These are phyloP conservation scores for Drosophila mauritiana DNA, from an alignment of 1,140 invertebrate species.

Conservation along the genomic window DNA sequence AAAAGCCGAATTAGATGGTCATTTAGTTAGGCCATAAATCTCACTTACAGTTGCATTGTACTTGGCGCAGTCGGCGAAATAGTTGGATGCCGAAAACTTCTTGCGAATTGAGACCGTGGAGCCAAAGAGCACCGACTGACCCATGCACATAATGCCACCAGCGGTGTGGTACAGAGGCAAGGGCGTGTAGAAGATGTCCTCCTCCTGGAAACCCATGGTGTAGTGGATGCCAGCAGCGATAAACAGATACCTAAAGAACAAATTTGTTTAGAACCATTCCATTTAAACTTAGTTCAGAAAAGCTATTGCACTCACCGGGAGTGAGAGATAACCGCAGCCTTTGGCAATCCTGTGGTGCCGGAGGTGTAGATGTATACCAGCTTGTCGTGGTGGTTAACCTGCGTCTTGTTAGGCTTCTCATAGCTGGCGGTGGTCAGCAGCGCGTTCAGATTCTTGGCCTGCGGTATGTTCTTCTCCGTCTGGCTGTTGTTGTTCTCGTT, in stretches of 20 bases:
- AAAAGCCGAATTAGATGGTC: slow-evolving; percentile 30
- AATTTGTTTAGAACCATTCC: not conserved
- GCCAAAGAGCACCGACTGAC: slow-evolving; percentile 94
- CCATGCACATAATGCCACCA: slow-evolving; percentile 93
- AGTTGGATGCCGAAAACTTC: slow-evolving; percentile 98
- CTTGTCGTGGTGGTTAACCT: slow-evolving; percentile 86
- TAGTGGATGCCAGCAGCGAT: slow-evolving; percentile 90
- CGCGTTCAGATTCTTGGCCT: slow-evolving; percentile 64
- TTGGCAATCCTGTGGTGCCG: slow-evolving; percentile 95
- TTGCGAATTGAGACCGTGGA: slow-evolving; percentile 93
- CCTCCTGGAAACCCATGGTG: slow-evolving; percentile 87
- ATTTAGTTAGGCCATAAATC: slow-evolving; percentile 4
- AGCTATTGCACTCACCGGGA: slow-evolving; percentile 85
- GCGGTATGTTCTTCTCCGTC: slow-evolving; percentile 45
- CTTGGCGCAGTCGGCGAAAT: slow-evolving; percentile 96
- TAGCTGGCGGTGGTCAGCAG: slow-evolving; percentile 56
- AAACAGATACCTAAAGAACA: slow-evolving; percentile 87
- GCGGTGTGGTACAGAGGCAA: slow-evolving; percentile 98
- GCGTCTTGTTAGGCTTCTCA: slow-evolving; percentile 56
- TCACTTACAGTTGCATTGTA: slow-evolving; percentile 96
- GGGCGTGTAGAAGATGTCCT: slow-evolving; percentile 95
- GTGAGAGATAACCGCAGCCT: slow-evolving; percentile 93
- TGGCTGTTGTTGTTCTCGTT: slow-evolving; percentile 75
- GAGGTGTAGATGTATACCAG: slow-evolving; percentile 95
- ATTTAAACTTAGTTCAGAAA: not conserved